phyloP scores from a whole-genome alignment of 2,797 vertebrate species.

The Sebastes vulpes region DNA sequence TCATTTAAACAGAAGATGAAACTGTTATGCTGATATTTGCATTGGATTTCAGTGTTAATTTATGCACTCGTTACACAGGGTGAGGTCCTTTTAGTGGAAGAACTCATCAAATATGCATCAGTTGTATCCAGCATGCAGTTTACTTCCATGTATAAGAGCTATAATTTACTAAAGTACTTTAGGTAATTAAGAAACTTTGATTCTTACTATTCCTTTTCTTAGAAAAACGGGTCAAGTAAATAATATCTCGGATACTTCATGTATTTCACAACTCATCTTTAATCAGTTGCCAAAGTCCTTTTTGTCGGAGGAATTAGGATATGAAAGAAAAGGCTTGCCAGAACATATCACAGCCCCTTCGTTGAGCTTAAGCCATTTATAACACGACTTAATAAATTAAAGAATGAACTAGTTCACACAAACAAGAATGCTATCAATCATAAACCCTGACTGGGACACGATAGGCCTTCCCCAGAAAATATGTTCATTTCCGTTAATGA shows the following conservation, averaged over 20 bases:
- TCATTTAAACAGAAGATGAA: constrained; percentile 22
- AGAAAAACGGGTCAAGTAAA: not conserved
- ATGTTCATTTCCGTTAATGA: constrained; percentile 3
- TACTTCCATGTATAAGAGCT: constrained; percentile 12
- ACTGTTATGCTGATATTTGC: constrained; percentile 25
- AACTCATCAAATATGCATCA: constrained; percentile 49
- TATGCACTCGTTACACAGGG: constrained; percentile 32
- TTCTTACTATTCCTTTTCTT: not conserved
- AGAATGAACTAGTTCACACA: constrained; percentile 8
- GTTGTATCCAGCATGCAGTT: constrained; percentile 28
- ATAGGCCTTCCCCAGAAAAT: constrained; percentile 1
- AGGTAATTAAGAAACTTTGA: constrained; percentile 37
- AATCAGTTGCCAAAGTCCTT: constrained; percentile 11
- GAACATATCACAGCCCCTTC: not conserved
- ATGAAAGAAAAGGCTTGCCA: not conserved
- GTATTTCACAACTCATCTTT: not conserved
- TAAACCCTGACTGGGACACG: not conserved
- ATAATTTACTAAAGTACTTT: constrained; percentile 25
- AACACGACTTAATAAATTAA: constrained; percentile 7
- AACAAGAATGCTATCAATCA: not conserved
- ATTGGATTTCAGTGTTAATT: constrained; percentile 37
- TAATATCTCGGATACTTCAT: constrained; percentile 1
- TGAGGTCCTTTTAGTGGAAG: constrained; percentile 16
- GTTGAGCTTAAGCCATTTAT: not conserved
- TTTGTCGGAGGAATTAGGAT: constrained; percentile 3